Base-by-base conservation (phyloP, 2,888 invertebrate species). In the Cotesia congregata region DNA sequence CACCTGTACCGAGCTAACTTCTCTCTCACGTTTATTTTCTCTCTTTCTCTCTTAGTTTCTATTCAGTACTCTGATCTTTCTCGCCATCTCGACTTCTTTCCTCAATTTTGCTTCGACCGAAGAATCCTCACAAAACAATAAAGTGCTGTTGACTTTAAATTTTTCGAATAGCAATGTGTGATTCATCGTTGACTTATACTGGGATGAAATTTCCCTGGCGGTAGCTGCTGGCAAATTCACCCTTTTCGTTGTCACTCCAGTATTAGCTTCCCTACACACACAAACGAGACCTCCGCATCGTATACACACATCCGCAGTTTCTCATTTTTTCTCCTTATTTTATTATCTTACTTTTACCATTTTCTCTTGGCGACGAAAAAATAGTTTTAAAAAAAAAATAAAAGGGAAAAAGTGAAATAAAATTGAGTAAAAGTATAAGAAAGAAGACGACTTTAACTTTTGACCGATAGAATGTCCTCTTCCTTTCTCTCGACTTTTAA, bases 41-140 rank as follows among this genome's bases (percentile, higher is more conserved):
- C 40, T 68, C 41, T 67, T n/a, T 76, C 60, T 67, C 9, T 71
- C 39, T 30, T 30, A 30, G 30, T 30, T 30, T 30, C 30, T 30
- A 30, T 4, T 30, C 30, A 30, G 30, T 30, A 30, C 30, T 30
- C 30, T 30, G 30, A 30, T 30, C 30, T 30, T 30, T 30, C 30
- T 30, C 30, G 9, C n/a, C 5, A 7, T 50, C 40, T 64, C 20
- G 15, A 64, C 50, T 12, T 30, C 62, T 9, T 69, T 38, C 6
- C 62, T 75, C 6, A 41, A 75, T 70, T 62, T 75, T 59, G n/a
- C 65, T 38, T 9, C 61, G 64, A 61, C 59, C 9, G 68, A 75
- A 80, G 76, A 81, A 81, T 82, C 78, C 80, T 84, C 78, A 81
- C 82, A 80, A 85, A 85, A 84, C 83, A 85, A 85, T 86, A 84